Percentiles rank a stretch among this genome's conserved stretches.
These are phyloP conservation scores for Athripsodes cinereus DNA, from an alignment of 2,888 invertebrate species.

Conservation along the genomic window DNA sequence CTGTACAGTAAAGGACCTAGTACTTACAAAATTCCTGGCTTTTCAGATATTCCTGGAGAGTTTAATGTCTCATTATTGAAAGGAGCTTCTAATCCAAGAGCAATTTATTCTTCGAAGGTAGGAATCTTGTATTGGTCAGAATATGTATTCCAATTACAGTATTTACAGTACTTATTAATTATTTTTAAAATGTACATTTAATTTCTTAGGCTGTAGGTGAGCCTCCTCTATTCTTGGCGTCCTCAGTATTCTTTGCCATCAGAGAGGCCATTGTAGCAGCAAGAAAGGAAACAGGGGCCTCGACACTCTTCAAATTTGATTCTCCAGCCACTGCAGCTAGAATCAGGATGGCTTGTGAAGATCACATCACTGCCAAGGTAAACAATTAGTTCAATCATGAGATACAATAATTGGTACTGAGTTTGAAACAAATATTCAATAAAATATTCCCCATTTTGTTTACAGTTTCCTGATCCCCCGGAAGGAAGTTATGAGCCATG, in stretches of 20 bases:
- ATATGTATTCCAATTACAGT: too few species aligned
- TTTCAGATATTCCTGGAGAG: constrained; percentile 83
- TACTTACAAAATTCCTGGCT: constrained; percentile 90
- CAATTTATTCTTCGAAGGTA: constrained; percentile 94
- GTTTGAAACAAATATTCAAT: too few species aligned
- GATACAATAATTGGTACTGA: neutral
- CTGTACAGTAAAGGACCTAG: constrained; percentile 85
- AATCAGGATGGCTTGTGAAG: constrained; percentile 85
- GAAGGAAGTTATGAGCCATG: neutral
- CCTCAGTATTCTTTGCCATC: constrained; percentile 83
- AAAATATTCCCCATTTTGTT: too few species aligned
- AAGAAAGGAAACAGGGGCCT: constrained; percentile 60
- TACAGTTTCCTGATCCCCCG: neutral
- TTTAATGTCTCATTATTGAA: constrained; percentile 89
- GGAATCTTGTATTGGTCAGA: constrained; percentile 15
- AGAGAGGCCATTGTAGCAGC: constrained; percentile 80
- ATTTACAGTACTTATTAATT: too few species aligned
- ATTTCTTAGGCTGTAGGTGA: constrained; percentile 83
- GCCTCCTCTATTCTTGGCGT: constrained; percentile 86
- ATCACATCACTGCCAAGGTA: constrained; percentile 75
- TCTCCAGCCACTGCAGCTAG: constrained; percentile 84
- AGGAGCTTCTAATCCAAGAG: constrained; percentile 80
- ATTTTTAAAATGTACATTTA: neutral
- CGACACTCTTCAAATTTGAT: constrained; percentile 57
- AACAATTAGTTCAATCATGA: neutral